phyloP scores from a whole-genome alignment of 2,888 invertebrate species.

The Spodoptera picta region DNA sequence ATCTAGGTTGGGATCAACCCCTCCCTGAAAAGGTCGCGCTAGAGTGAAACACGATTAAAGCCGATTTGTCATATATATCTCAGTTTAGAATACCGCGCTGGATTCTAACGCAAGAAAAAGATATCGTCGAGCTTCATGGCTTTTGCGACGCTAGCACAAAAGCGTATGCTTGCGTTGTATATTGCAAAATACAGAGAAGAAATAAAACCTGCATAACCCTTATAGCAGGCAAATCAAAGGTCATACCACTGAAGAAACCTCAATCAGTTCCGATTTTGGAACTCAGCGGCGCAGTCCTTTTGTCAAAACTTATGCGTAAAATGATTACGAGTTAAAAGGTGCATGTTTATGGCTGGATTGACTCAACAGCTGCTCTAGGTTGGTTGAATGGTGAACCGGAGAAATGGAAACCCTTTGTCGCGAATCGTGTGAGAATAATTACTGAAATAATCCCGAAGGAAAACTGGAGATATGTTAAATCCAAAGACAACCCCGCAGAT shows the following conservation, averaged over 20 bases:
- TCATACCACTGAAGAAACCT: slow-evolving; percentile 12
- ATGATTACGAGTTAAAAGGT: neutral
- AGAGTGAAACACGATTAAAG: no score
- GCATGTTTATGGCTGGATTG: neutral
- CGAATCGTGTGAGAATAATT: slow-evolving; percentile 8
- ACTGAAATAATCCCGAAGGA: slow-evolving; percentile 3
- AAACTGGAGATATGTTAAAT: slow-evolving; percentile 10
- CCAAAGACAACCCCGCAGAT: slow-evolving; percentile 14
- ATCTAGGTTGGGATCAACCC: no score
- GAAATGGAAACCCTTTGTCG: slow-evolving; percentile 16
- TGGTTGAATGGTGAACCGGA: slow-evolving; percentile 15
- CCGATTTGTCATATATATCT: no score
- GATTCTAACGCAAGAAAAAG: no score
- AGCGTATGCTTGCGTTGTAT: no score
- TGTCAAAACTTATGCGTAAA: slow-evolving; percentile 10
- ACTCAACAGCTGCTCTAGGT: slow-evolving; percentile 12
- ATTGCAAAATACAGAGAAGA: no score
- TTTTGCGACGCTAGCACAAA: no score
- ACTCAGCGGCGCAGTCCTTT: slow-evolving; percentile 7
- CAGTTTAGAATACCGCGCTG: no score
- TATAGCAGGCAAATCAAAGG: slow-evolving; percentile 14
- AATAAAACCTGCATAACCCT: neutral
- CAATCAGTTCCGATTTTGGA: slow-evolving; percentile 5
- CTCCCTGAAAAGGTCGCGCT: no score
- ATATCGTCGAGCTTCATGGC: no score